Evolutionary conservation across 2,797 vertebrate genomes (phyloP).

Genomic region (Naso thynnoides): DNA sequence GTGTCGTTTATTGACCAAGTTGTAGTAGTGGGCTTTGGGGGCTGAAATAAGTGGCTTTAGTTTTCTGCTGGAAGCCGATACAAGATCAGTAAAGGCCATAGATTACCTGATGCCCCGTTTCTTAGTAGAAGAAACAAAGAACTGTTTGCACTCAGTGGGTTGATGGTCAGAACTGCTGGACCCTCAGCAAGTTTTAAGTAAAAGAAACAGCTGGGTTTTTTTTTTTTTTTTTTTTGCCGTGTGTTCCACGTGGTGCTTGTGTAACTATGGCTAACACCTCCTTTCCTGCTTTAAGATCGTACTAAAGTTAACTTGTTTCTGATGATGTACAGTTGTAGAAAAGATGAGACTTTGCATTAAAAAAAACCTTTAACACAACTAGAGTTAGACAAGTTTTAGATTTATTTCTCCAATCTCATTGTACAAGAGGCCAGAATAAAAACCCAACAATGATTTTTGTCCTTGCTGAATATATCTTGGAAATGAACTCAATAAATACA

Average conservation of each 20-base stretch:
- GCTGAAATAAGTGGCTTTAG: background rate
- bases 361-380: background rate
- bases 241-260: background rate
- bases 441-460: background rate
- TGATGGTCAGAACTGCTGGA: background rate
- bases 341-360: background rate
- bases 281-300: background rate
- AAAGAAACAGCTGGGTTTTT: background rate
- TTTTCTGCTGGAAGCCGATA: background rate
- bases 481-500: background rate
- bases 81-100: slow-evolving; percentile 18
- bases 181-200: background rate
- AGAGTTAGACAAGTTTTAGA: background rate
- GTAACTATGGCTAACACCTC: background rate
- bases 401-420: background rate
- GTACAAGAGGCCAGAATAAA: background rate
- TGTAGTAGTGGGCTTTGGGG: background rate
- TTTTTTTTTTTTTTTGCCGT: background rate
- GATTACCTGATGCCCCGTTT: background rate
- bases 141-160: background rate
- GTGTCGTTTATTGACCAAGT: background rate
- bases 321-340: background rate
- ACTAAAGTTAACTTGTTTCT: background rate
- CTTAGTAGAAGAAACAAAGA: background rate
- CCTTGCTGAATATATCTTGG: background rate